Conservation (phyloP, 2,888 invertebrate genomes). For the Listrodromus nycthemerus region DNA sequence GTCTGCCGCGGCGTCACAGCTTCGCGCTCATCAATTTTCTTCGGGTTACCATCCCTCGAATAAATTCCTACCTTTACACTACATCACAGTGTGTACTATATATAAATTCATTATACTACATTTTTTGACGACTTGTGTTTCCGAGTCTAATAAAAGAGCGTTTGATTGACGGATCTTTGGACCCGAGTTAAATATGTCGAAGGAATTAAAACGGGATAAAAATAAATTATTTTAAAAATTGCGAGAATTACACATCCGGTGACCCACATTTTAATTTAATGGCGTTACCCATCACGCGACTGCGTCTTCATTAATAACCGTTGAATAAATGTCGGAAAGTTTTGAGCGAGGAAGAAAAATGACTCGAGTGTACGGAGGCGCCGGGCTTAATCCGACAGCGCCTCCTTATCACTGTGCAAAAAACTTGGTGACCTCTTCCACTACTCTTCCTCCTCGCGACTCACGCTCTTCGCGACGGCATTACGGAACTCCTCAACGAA, state of each 20-base stretch:
- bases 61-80: background rate
- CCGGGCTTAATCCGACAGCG: conserved; percentile 59
- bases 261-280: conserved; percentile 21
- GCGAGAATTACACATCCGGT: background rate
- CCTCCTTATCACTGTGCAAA: conserved; percentile 44
- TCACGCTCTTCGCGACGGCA: conserved; percentile 21
- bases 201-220: too few species aligned
- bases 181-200: conserved; percentile 4
- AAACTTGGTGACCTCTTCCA: conserved; percentile 52
- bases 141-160: conserved; percentile 6
- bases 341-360: conserved; percentile 64
- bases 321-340: conserved; percentile 57
- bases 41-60: background rate
- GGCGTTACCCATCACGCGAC: conserved; percentile 22
- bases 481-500: conserved; percentile 27
- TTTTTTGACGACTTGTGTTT: background rate
- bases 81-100: background rate
- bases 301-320: conserved; percentile 51
- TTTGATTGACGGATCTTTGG: conserved; percentile 15
- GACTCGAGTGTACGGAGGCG: conserved; percentile 39
- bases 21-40: conserved; percentile 30
- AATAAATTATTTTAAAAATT: background rate
- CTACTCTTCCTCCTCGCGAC: background rate
- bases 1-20: background rate
- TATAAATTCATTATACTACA: background rate